Base-by-base conservation (phyloP, 2,113 vertebrate genomes). In the Ceyx melanurus region DNA sequence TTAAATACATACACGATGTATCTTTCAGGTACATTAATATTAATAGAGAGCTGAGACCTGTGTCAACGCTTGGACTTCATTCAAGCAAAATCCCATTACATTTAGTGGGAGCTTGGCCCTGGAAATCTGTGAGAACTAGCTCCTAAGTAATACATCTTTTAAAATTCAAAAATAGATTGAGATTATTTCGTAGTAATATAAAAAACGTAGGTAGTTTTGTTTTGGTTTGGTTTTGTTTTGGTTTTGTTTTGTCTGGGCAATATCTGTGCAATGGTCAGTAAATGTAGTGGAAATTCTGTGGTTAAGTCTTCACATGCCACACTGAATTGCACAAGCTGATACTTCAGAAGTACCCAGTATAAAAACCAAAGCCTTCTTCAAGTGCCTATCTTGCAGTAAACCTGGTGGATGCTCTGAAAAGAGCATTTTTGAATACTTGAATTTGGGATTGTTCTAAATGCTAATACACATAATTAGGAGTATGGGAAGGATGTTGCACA, bases 401-500 rank as follows among this genome's bases (percentile, higher is more conserved):
- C 95, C 95, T 96, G 96, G 95, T 95, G 92, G 95, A 96, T 96
- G 94, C 92, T 96, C 92, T 89, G 91, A 95, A 93, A 92, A 89
- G 95, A 94, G 94, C 92, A 95, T 95, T 96, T 95, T 95, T 95
- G 89, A 96, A 96, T 96, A 96, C 95, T 96, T 96, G 96, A 96
- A 96, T 25, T 95, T 95, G 92, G 57, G 72, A 94, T 96, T 96
- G 95, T 96, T 92, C 60, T 95, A 91, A 96, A 93, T 95, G 94
- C 75, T 96, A 96, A 96, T 94, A 94, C 89, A 71, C 56, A 31
- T 95, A 95, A 96, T 96, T 94, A 78, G 61, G 70, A 88, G 54
- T 76, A 75, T 70, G 72, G 73, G 81, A 92, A 92, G 57, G 94
- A 91, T 94, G 89, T 83, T 94, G 72, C 88, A 93, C 43, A 86